Percentiles rank a stretch among this genome's conserved stretches.
These are phyloP conservation scores for Hyles lineata DNA, from an alignment of 2,888 invertebrate genomes.

Conservation along the genomic window DNA sequence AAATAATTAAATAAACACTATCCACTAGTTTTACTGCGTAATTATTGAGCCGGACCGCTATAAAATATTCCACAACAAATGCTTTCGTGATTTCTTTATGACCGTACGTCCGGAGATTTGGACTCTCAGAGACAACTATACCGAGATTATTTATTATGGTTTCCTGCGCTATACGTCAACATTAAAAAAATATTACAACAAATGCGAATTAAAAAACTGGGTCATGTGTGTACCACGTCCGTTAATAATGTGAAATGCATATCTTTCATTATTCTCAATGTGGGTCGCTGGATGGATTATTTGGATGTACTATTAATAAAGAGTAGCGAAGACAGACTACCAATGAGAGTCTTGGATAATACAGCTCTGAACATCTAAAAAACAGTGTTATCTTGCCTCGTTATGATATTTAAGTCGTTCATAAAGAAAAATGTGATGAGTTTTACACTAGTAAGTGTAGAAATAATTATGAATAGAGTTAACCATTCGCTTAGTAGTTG, in stretches of 20 bases:
- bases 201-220: constrained; percentile 30
- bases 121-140: constrained; percentile 16
- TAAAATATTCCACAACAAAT: background rate
- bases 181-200: constrained; percentile 30
- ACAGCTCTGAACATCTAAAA: background rate
- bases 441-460: no score
- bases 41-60: background rate
- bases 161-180: constrained; percentile 26
- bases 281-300: background rate
- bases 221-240: constrained; percentile 28
- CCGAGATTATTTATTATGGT: constrained; percentile 9
- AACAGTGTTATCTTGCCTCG: no score
- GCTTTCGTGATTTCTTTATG: constrained; percentile 3
- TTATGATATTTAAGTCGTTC: no score
- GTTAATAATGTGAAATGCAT: constrained; percentile 9
- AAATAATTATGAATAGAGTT: no score
- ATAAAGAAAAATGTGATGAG: no score
- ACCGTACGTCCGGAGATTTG: constrained; percentile 3
- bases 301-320: background rate
- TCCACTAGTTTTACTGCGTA: no score
- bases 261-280: constrained; percentile 9
- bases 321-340: background rate
- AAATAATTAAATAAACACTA: no score
- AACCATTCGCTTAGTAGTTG: no score
- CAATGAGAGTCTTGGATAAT: background rate